Evolutionary conservation across 2,113 vertebrate species (phyloP), one percentile per base, ranked within the genome.

Genomic region (Cranoglanis bouderius): DNA sequence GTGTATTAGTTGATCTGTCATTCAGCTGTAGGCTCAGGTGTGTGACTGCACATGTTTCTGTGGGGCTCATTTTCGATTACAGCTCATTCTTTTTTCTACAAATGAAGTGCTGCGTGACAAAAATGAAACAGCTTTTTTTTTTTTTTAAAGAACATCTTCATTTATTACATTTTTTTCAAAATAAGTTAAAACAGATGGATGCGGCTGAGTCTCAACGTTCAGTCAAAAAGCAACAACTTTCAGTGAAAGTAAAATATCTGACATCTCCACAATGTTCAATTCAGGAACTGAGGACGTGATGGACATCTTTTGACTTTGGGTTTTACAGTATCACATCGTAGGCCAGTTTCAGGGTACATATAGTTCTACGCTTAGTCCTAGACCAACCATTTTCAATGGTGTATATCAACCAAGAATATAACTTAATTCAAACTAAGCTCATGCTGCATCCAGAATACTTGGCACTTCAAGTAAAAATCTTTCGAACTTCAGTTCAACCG

Each of bases 181-280:
- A 96, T 96, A 96, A 96, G 82, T 96, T 96, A 96, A 95, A 94
- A 88, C 67, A 82, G 91, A 92, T 89, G 89, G 88, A 87, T 88
- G 87, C 92, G 90, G 82, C 75, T 86, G 72, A 91, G 87, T 92
- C 91, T 91, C 88, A 93, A 93, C 92, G 91, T 91, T 91, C 86
- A 94, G 90, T 93, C 74, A 87, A 43, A 90, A 85, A 18, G 43
- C 55, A 90, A 93, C 88, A 93, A 85, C 88, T 91, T 90, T 90
- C 88, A 93, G 85, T 87, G 72, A 92, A 85, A 87, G 85, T 90
- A 90, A 92, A 91, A 87, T 85, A 85, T 81, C 55, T 70, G 78
- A 80, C 85, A 89, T 90, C 72, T 89, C 72, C 63, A 86, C 91
- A 91, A 84, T 72, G 55, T 88, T 91, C 87, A 88, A 59, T 90